phyloP scores from a whole-genome alignment of 2,113 vertebrate genomes.

The Erinaceus europaeus region DNA sequence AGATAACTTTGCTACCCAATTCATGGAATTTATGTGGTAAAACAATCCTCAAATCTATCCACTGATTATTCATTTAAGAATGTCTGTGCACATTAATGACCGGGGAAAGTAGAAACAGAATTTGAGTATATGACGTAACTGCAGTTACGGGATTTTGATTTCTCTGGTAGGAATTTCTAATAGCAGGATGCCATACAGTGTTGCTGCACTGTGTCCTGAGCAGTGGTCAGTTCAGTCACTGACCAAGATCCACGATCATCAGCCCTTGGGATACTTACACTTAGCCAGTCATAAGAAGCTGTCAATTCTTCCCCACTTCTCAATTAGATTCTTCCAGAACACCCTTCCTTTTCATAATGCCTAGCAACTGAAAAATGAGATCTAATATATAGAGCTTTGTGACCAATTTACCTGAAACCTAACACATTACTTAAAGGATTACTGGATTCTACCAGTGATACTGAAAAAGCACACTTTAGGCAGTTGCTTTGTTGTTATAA shows the following conservation, averaged over 20 bases:
- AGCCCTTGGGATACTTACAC: not conserved
- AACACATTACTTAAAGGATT: not conserved
- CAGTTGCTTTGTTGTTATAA: not conserved
- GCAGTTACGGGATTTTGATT: not conserved
- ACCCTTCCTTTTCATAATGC: not conserved
- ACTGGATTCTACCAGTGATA: constrained; percentile 13
- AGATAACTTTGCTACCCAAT: constrained; percentile 21
- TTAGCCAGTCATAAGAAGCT: not conserved
- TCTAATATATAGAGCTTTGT: not conserved
- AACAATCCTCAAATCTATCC: constrained; percentile 17
- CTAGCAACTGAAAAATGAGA: constrained; percentile 16
- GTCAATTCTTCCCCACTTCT: not conserved
- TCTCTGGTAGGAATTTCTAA: not conserved
- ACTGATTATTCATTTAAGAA: not conserved
- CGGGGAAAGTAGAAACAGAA: not conserved
- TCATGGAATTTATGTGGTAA: constrained; percentile 4
- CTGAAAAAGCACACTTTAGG: constrained; percentile 50
- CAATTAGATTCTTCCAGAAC: constrained; percentile 3
- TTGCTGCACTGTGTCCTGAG: not conserved
- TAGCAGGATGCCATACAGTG: not conserved
- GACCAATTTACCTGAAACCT: not conserved
- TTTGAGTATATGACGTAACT: not conserved
- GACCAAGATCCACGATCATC: not conserved
- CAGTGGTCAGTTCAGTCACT: not conserved
- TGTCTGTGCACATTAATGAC: not conserved